phyloP scores from a whole-genome alignment of 2,113 vertebrate species.

The Oceanites oceanicus region DNA sequence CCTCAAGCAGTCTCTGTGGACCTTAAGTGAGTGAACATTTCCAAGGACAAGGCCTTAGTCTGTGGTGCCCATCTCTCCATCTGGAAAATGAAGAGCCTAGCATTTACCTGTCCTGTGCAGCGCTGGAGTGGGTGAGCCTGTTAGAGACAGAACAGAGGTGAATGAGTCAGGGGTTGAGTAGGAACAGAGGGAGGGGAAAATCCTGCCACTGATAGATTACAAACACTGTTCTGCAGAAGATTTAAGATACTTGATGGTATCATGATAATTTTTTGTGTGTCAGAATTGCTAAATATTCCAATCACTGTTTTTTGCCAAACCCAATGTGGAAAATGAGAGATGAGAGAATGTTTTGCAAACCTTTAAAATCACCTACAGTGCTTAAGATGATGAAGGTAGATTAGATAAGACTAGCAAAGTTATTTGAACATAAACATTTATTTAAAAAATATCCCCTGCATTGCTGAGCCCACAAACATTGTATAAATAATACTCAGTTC shows the following conservation, averaged over 20 bases:
- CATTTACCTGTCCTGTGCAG: not conserved
- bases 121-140: not conserved
- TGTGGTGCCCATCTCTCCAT: not conserved
- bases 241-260: not conserved
- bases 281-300: conserved; percentile 25
- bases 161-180: not conserved
- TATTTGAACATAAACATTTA: conserved; percentile 60
- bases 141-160: not conserved
- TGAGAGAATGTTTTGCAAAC: conserved; percentile 16
- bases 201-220: not conserved
- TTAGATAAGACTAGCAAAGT: conserved; percentile 56
- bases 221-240: not conserved
- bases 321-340: conserved; percentile 12
- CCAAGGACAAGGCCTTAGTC: not conserved
- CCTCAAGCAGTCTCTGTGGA: not conserved
- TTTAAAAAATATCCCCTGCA: conserved; percentile 54
- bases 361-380: conserved; percentile 23
- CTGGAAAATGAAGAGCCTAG: not conserved
- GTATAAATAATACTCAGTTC: conserved; percentile 65
- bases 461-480: conserved; percentile 50
- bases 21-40: not conserved
- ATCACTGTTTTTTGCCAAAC: not conserved
- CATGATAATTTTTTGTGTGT: not conserved
- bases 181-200: not conserved
- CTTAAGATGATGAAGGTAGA: conserved; percentile 40